These are phyloP conservation scores for Streblospio benedicti DNA, from an alignment of 1,140 invertebrate genomes.

Conservation along the genomic window DNA sequence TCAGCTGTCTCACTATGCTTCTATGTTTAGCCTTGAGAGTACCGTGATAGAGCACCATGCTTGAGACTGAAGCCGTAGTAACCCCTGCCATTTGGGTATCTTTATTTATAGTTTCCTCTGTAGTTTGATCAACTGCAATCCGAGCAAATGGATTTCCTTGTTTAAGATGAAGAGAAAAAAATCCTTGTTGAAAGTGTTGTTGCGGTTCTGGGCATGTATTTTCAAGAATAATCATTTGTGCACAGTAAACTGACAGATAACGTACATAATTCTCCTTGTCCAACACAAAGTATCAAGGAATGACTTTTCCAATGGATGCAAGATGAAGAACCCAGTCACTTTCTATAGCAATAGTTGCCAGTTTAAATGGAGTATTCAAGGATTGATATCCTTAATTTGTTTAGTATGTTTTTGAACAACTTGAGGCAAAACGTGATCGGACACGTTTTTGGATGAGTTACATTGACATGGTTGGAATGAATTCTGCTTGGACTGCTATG, in stretches of 20 bases:
- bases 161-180: background rate
- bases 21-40: too few relatives aligned
- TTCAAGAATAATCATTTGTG: background rate
- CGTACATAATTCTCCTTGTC: constrained; percentile 5
- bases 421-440: too few relatives aligned
- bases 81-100: background rate
- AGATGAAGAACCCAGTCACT: background rate
- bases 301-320: background rate
- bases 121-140: constrained; percentile 2
- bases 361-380: too few relatives aligned
- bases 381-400: too few relatives aligned
- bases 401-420: too few relatives aligned
- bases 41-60: too few relatives aligned
- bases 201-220: background rate
- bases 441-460: too few relatives aligned
- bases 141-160: background rate
- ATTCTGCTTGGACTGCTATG: too few relatives aligned
- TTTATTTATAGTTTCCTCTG: background rate
- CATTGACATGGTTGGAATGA: too few relatives aligned
- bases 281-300: background rate
- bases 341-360: too few relatives aligned
- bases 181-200: background rate
- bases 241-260: constrained; percentile 4
- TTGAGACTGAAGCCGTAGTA: too few relatives aligned
- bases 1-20: too few relatives aligned